phyloP scores from a whole-genome alignment of 2,113 vertebrate species.

The Takifugu flavidus region DNA sequence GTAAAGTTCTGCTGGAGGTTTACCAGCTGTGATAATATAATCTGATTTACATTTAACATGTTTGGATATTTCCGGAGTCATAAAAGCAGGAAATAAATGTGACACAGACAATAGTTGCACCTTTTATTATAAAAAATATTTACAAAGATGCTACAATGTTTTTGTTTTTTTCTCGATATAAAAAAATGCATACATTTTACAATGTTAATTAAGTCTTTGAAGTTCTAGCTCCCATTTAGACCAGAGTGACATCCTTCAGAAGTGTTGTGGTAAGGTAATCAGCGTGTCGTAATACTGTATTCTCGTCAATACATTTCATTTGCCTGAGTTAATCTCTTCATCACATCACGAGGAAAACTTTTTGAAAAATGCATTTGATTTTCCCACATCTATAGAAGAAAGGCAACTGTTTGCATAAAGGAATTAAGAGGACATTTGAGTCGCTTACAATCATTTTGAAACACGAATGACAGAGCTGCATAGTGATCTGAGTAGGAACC shows the following conservation, averaged over 20 bases:
- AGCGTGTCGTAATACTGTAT: conserved; percentile 74
- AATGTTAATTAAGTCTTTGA: conserved; percentile 75
- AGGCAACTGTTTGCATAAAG: conserved; percentile 75
- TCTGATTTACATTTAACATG: no score
- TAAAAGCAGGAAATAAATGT: conserved; percentile 3
- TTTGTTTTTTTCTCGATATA: conserved; percentile 65
- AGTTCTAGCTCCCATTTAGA: conserved; percentile 74
- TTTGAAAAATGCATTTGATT: conserved; percentile 57
- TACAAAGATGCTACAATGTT: conserved; percentile 80
- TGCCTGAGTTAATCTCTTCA: conserved; percentile 75
- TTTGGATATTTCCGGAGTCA: no score
- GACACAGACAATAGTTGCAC: conserved; percentile 65
- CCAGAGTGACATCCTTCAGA: conserved; percentile 75
- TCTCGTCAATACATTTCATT: conserved; percentile 64
- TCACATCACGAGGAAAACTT: conserved; percentile 54
- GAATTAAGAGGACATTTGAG: conserved; percentile 67
- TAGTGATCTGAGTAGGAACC: conserved; percentile 70
- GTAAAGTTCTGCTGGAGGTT: no score
- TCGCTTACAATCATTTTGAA: conserved; percentile 69
- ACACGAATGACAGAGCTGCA: conserved; percentile 71
- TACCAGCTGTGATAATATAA: no score
- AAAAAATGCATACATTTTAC: conserved; percentile 81
- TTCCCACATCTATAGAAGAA: conserved; percentile 67
- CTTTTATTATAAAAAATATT: conserved; percentile 82
- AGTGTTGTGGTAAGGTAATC: conserved; percentile 67